Percentiles rank a stretch among this genome's conserved stretches.
phyloP scores from a whole-genome alignment of 1,140 invertebrate genomes.

The Cecropterus lyciades region DNA sequence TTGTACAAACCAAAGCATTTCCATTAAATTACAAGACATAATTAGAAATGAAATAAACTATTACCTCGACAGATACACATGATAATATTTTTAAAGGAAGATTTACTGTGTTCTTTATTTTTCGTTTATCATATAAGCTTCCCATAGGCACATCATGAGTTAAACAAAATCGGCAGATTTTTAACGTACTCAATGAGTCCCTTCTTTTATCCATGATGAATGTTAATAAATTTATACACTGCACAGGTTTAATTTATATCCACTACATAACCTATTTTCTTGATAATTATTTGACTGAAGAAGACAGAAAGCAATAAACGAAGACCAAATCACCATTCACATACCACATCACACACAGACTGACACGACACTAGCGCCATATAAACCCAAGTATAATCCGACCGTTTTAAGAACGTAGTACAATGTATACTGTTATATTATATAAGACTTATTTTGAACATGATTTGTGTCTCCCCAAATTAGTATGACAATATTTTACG shows the following conservation, averaged over 20 bases:
- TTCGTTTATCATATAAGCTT: slow-evolving; percentile 87
- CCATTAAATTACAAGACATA: slow-evolving; percentile 7
- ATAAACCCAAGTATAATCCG: not conserved
- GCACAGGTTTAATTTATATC: slow-evolving; percentile 41
- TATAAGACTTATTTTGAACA: not conserved
- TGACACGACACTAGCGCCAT: slow-evolving; percentile 16
- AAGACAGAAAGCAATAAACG: not conserved
- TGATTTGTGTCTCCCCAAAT: no score
- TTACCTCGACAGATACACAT: slow-evolving; percentile 90
- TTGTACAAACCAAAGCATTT: slow-evolving; percentile 7
- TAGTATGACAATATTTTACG: no score
- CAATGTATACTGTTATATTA: not conserved
- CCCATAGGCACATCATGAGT: slow-evolving; percentile 85
- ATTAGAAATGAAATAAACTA: slow-evolving; percentile 30
- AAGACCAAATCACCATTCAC: not conserved
- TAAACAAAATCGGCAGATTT: slow-evolving; percentile 90
- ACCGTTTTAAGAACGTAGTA: not conserved
- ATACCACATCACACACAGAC: slow-evolving; percentile 1
- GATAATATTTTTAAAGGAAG: slow-evolving; percentile 90
- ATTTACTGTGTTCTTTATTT: slow-evolving; percentile 85
- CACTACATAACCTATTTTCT: slow-evolving; percentile 61
- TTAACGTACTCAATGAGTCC: slow-evolving; percentile 84
- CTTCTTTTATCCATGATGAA: slow-evolving; percentile 86
- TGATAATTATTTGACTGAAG: slow-evolving; percentile 15
- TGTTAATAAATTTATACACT: slow-evolving; percentile 42